Evolutionary conservation across 2,113 vertebrate genomes (phyloP).

Genomic region (Brachyhypopomus occidentalis): DNA sequence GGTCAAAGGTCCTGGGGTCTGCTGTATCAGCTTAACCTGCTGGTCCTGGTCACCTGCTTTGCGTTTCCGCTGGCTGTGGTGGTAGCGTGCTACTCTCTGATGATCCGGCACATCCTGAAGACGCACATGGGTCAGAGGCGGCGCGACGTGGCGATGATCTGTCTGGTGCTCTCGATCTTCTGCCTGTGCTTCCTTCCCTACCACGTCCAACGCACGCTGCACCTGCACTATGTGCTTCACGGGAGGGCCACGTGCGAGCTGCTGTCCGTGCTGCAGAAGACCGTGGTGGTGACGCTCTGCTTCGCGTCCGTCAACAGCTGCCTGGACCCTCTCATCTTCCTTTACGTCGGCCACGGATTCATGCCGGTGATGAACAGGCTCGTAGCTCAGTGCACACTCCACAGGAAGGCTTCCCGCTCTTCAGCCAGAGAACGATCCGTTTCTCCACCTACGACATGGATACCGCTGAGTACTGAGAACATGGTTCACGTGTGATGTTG

Average conservation of each 20-base stretch:
- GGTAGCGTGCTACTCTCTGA: constrained; percentile 52
- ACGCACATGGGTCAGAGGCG: constrained; percentile 29
- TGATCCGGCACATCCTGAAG: constrained; percentile 55
- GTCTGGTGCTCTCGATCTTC: constrained; percentile 55
- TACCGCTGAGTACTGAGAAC: background rate
- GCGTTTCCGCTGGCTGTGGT: constrained; percentile 42
- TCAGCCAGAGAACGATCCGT: background rate
- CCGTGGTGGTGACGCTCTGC: constrained; percentile 54
- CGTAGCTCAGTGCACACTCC: background rate
- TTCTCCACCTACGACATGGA: background rate
- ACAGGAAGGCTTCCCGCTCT: background rate
- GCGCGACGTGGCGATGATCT: constrained; percentile 51
- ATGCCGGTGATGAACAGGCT: constrained; percentile 29
- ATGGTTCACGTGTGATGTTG: background rate
- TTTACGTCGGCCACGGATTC: constrained; percentile 59
- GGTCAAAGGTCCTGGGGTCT: constrained; percentile 19
- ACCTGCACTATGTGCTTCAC: constrained; percentile 50
- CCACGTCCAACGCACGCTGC: constrained; percentile 60
- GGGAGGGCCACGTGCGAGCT: constrained; percentile 32
- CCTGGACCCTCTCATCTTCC: constrained; percentile 59
- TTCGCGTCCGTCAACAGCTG: constrained; percentile 57
- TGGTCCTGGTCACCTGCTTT: constrained; percentile 54
- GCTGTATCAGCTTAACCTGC: constrained; percentile 51
- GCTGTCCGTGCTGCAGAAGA: constrained; percentile 44
- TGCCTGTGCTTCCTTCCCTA: constrained; percentile 58